Base-by-base conservation (phyloP, 64 coral and sea anemone species). In the Pocillopora verrucosa region DNA sequence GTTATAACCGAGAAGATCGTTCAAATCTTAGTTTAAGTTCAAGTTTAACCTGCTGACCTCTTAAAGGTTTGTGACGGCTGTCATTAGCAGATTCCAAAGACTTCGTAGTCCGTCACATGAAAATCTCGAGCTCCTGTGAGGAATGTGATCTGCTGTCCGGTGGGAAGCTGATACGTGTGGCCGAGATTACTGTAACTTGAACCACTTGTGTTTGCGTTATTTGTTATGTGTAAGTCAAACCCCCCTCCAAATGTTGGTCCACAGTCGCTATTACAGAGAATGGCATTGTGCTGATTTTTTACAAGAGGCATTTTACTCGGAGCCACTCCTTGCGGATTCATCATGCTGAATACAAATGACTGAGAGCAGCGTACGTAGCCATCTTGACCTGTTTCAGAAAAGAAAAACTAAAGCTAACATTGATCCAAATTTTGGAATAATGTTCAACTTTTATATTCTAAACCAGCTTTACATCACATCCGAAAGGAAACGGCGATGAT, bases 231-330 rank as follows among this genome's bases (percentile, higher is more conserved):
- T 11, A 89, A 59, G 62, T 89, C 88, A 30, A 64, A 61, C 10
- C 88, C 88, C 57, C 65, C 56, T 58, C 88, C 88, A 73, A 89
- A 80, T 9, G 58, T 38, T 1, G 88, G 88, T 25, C 88, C 88
- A 20, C 56, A 22, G 65, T 25, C 16, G 38, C 60, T 76, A 9
- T 57, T 9, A 58, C 88, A 89, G 26, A 13, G 59, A 10, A 88
- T 77, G 11, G 87, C 74, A 10, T 76, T 30, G 16, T 88, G 57
- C 16, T 76, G 57, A 6, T 61, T 58, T 60, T 59, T 15, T 0
- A 15, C 4, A 11, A 88, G 58, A 11, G 58, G 87, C 38, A 88
- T 58, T 41, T 88, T 88, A 7, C 36, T 25, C 38, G 87, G 87
- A 15, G 70, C 87, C 5, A 88, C 70, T 15, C 87, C 72, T 9